Base-by-base conservation (phyloP, 1,140 invertebrate genomes). In the Samia ricini region DNA sequence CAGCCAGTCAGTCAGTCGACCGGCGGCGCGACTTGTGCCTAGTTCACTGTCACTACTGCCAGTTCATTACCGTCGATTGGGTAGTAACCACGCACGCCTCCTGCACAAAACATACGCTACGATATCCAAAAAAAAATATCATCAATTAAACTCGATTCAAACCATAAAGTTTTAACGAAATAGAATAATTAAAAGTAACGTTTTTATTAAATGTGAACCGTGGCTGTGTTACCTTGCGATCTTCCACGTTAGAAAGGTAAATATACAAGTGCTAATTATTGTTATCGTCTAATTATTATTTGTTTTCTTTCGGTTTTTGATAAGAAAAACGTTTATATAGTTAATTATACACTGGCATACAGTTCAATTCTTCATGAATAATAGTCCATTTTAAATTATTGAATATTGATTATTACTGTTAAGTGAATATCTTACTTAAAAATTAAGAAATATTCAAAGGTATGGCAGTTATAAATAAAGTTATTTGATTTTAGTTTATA, bases 191-290 rank as follows among this genome's bases (percentile, higher is more conserved):
- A n/a, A 18, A 52, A 20, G 20, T 55, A 24, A 20, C 52, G 52
- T 55, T 21, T 12, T 55, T 52, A 19, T 50, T 24, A 7, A 55
- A 10, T 55, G 52, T 23, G 19, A 21, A 24, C n/a, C 22, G 52
- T 55, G 52, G 10, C 24, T 24, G 52, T 55, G 52, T 23, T 24
- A 24, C 18, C 21, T 55, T 21, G 20, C 22, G 22, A 8, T 24
- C 52, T 55, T 55, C 52, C 52, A 55, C 22, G 21, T 24, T 55
- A 24, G 22, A 55, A 21, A 55, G 52, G 52, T 55, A 55, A 42
- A 42, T 42, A 42, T 42, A 12, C 0, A 42, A 42, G 8, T 42
- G 33, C n/a, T 42, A n/a, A 42, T 42, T 12, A 42, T 42, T 42
- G 15, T 42, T 42, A 15, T 42, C 15, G 15, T 15, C 7, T 42